phyloP scores from a whole-genome alignment of 2,113 vertebrate genomes.

The Oxyura jamaicensis region DNA sequence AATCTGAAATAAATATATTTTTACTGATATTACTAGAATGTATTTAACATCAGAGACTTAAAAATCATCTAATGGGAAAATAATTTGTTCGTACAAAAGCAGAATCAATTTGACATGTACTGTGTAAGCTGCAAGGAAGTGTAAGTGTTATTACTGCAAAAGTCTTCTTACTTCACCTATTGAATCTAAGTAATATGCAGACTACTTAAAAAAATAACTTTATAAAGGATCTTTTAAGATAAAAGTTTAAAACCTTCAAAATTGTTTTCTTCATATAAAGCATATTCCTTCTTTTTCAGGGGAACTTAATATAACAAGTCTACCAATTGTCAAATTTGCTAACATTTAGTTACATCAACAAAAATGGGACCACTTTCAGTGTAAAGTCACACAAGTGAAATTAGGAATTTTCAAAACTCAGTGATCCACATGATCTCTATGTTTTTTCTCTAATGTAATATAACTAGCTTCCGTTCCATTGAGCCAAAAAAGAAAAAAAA shows the following conservation, averaged over 20 bases:
- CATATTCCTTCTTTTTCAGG: neutral
- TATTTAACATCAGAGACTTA: neutral
- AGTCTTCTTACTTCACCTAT: neutral
- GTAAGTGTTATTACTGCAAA: neutral
- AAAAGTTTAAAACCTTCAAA: neutral
- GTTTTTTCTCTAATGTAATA: neutral
- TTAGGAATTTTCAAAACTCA: neutral
- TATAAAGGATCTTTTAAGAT: neutral
- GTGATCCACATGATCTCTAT: neutral
- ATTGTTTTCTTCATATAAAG: neutral
- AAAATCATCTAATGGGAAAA: neutral
- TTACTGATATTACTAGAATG: neutral
- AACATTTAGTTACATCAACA: neutral
- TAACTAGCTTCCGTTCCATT: neutral
- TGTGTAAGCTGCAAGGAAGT: neutral
- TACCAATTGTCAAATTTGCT: neutral
- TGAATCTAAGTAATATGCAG: neutral
- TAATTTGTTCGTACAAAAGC: neutral
- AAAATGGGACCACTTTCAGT: neutral
- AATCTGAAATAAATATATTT: neutral
- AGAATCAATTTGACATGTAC: neutral
- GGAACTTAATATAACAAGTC: neutral
- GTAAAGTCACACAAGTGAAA: neutral
- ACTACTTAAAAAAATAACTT: neutral
- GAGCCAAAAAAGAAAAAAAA: neutral